Evolutionary conservation across 1,140 invertebrate species (phyloP), one percentile per base, ranked within the genome.

Genomic region (Tenebrio molitor): DNA sequence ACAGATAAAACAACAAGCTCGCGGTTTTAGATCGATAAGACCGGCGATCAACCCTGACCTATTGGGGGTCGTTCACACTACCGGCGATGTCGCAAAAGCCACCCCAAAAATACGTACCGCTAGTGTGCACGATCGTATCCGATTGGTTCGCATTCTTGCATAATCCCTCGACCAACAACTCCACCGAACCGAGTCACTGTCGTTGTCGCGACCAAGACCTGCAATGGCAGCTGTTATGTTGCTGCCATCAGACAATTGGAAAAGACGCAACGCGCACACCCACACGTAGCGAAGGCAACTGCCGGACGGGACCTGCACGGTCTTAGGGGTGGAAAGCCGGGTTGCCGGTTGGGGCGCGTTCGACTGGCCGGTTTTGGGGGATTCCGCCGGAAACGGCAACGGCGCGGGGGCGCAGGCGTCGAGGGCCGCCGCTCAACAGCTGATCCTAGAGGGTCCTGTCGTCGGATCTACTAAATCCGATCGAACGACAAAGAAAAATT

Each of bases 261-360:
- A 50, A 50, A 58, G 44, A 50, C 15, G n/a, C 15, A 50, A 21
- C 17, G 23, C 21, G 50, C 50, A 29, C 50, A 33, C 50, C 50
- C 23, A 58, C 50, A 29, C 50, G 2, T n/a, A 58, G 29, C 7
- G 50, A 58, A n/a, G 16, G 29, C 70, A 33, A 46, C 46, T 65
- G 67, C 68, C 34, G 25, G n/a, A 39, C 36, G 21, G 50, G 23
- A 46, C 42, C 42, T 63, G 62, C 14, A 65, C 17, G 19, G 41
- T 64, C 44, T 69, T 65, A 58, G 68, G 72, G 72, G 72, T 74
- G 67, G 50, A 70, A 70, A 65, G 33, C 67, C 29, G 16, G 39
- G 72, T 74, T 74, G 72, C 72, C 68, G 33, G 19, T 3, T 42
- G 17, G 10, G 19, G 46, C n/a, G n/a, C n/a, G n/a, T n/a, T n/a